A percentile compares a stretch with the other conserved stretches of the same genome.
Evolutionary conservation across 2,797 vertebrate species (phyloP).

Genomic region (Gambelia wislizenii): DNA sequence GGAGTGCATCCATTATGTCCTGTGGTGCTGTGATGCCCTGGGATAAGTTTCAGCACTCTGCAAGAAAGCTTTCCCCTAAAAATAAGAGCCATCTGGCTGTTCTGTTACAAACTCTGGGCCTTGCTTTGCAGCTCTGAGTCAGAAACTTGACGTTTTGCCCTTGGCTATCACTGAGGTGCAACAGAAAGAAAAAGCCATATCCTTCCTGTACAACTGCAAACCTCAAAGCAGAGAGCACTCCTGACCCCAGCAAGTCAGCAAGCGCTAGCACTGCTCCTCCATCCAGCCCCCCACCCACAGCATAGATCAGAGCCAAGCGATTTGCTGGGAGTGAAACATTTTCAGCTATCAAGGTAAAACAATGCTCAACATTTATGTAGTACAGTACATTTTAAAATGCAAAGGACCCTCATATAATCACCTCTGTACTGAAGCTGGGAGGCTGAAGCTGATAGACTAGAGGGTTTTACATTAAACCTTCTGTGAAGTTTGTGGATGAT

Average conservation of each 20-base stretch:
- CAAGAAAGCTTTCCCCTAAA: background rate
- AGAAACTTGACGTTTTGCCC: background rate
- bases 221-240: rapidly evolving
- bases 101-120: background rate
- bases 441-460: background rate
- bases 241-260: background rate
- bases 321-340: background rate
- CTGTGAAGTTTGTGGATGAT: background rate
- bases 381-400: background rate
- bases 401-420: background rate
- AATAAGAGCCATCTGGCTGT: constrained; percentile 27
- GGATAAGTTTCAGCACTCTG: constrained; percentile 2
- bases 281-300: background rate
- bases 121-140: background rate
- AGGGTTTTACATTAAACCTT: background rate
- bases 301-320: background rate
- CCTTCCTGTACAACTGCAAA: constrained; percentile 39
- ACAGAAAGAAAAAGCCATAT: constrained; percentile 22
- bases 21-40: background rate
- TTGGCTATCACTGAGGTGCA: background rate
- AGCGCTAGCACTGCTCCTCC: background rate
- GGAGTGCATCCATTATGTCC: background rate
- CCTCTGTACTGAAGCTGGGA: constrained; percentile 12
- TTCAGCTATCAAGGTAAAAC: background rate
- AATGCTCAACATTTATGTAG: background rate